Conservation (phyloP, 2,797 vertebrate genomes). For the Furcifer pardalis region DNA sequence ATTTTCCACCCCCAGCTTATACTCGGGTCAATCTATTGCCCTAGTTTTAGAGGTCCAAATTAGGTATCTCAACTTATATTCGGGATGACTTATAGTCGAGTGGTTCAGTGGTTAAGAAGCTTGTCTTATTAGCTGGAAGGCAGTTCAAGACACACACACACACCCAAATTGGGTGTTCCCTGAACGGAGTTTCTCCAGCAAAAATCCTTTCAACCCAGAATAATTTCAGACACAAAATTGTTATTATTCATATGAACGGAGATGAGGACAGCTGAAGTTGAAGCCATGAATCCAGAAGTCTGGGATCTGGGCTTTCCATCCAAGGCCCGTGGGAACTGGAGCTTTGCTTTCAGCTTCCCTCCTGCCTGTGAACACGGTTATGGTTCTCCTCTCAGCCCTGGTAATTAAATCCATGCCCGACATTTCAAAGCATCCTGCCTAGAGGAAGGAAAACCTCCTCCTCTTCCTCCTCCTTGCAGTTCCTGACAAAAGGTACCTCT, state of each 20-base stretch:
- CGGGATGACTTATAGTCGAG: no score
- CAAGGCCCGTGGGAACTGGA: not conserved
- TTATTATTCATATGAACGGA: not conserved
- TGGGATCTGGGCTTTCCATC: not conserved
- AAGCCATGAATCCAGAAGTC: not conserved
- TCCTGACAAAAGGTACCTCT: slow-evolving; percentile 40
- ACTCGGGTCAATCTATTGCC: no score
- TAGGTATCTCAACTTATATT: no score
- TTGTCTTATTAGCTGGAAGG: no score
- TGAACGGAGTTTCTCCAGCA: no score
- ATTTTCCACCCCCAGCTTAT: no score
- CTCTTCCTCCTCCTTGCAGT: slow-evolving; percentile 36
- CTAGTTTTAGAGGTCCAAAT: no score
- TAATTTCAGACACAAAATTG: no score
- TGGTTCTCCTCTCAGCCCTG: not conserved
- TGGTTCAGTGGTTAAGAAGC: no score
- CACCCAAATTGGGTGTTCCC: no score
- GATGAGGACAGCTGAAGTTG: not conserved
- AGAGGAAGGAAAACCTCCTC: slow-evolving; percentile 50
- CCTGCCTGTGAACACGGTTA: not conserved
- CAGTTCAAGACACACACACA: no score
- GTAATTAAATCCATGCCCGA: slow-evolving; percentile 75
- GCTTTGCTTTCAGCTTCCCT: not conserved
- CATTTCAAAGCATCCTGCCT: slow-evolving; percentile 51
- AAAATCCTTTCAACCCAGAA: no score